A percentile compares a stretch with the other conserved stretches of the same genome.
phyloP scores from a whole-genome alignment of 35 echinoderm and acorn worm genomes.

The Acanthaster planci region DNA sequence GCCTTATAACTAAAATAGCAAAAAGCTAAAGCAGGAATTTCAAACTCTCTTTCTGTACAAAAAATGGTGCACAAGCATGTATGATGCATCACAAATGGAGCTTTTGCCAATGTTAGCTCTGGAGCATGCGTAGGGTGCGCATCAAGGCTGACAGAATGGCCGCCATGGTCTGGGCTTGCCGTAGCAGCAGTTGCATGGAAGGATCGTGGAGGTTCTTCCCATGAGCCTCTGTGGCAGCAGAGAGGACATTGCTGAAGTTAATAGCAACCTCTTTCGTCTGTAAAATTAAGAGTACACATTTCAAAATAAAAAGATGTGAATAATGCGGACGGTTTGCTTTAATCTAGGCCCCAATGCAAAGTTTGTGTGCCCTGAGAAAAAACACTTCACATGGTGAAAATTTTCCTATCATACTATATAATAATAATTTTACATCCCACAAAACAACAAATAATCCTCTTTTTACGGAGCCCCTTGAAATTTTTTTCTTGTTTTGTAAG shows the following conservation, averaged over 20 bases:
- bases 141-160: conserved; percentile 88
- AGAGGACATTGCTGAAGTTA: conserved; percentile 73
- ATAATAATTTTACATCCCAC: too few relatives aligned
- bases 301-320: background rate
- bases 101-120: conserved; percentile 46
- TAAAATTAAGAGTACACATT: conserved; percentile 24
- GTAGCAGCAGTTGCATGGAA: conserved; percentile 75
- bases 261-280: conserved; percentile 85
- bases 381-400: too few relatives aligned
- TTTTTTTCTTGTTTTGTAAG: too few relatives aligned
- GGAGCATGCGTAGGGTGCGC: conserved; percentile 88
- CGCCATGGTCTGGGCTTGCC: conserved; percentile 96
- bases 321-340: too few relatives aligned
- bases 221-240: conserved; percentile 67
- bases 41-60: conserved; percentile 9
- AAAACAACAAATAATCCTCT: too few relatives aligned
- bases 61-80: too few relatives aligned
- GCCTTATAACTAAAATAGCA: too few relatives aligned
- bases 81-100: background rate
- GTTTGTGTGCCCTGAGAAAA: too few relatives aligned
- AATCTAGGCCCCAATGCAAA: too few relatives aligned
- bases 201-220: conserved; percentile 71
- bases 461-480: too few relatives aligned
- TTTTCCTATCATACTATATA: too few relatives aligned
- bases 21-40: too few relatives aligned